These are phyloP conservation scores for Phengaris arion DNA, from an alignment of 2,888 invertebrate species.

Conservation along the genomic window DNA sequence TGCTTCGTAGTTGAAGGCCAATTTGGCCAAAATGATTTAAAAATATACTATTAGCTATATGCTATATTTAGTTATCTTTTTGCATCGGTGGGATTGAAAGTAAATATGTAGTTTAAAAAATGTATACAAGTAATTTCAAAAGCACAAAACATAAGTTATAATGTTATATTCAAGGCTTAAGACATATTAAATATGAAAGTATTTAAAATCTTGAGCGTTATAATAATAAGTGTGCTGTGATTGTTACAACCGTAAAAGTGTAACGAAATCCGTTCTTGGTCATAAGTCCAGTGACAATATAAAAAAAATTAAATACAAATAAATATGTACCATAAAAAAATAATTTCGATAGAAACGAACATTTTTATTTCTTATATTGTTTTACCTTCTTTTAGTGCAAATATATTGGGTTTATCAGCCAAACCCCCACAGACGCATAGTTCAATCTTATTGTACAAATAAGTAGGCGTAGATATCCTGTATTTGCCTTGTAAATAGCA, in stretches of 20 bases:
- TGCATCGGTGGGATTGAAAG: too few species aligned
- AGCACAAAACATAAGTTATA: background rate
- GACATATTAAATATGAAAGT: background rate
- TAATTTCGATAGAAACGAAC: too few species aligned
- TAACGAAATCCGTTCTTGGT: too few species aligned
- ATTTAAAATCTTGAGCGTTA: too few species aligned
- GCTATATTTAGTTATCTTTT: too few species aligned
- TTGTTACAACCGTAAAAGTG: too few species aligned
- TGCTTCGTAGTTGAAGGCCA: background rate
- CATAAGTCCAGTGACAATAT: too few species aligned
- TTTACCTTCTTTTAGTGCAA: background rate
- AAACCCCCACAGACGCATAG: background rate
- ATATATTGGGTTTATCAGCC: background rate
- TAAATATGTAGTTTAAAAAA: background rate
- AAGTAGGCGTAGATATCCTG: background rate
- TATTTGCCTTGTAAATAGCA: background rate
- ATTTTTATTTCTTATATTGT: too few species aligned
- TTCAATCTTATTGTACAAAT: constrained; percentile 15
- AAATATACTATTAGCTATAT: too few species aligned
- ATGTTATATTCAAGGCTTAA: background rate
- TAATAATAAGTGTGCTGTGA: too few species aligned
- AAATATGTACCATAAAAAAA: too few species aligned
- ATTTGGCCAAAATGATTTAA: background rate
- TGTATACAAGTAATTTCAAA: background rate
- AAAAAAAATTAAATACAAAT: too few species aligned